Evolutionary conservation across 1,140 invertebrate species (phyloP).

Genomic region (Amyelois transitella): DNA sequence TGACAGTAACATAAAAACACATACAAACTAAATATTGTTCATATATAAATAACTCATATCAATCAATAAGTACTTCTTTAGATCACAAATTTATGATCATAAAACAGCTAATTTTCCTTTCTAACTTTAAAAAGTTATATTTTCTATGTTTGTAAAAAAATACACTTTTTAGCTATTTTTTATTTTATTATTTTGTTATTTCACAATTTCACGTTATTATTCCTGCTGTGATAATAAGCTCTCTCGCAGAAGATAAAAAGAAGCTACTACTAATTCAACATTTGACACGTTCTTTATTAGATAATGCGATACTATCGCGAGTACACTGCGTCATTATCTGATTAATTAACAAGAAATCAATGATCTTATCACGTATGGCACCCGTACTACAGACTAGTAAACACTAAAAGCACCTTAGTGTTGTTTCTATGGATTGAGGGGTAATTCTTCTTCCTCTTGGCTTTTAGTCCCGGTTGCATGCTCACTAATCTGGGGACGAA

Average conservation of each 20-base stretch:
- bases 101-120: too few relatives aligned
- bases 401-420: neutral
- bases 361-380: neutral
- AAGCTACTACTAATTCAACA: neutral
- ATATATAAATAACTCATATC: too few relatives aligned
- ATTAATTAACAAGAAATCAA: neutral
- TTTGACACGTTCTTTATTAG: neutral
- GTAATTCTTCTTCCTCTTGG: too few relatives aligned
- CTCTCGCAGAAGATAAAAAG: too few relatives aligned
- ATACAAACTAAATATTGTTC: too few relatives aligned
- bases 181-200: neutral
- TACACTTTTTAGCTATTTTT: neutral
- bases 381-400: neutral
- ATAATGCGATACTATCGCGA: neutral
- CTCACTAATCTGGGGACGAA: too few relatives aligned
- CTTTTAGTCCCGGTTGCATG: too few relatives aligned
- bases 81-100: too few relatives aligned
- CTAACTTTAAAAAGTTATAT: neutral
- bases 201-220: neutral
- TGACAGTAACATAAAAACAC: too few relatives aligned
- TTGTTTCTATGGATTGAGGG: too few relatives aligned
- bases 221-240: neutral
- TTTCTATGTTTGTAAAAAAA: neutral
- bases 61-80: too few relatives aligned
- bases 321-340: neutral